Conservation (phyloP, 1,140 invertebrate genomes). For the Sitobion miscanthi region DNA sequence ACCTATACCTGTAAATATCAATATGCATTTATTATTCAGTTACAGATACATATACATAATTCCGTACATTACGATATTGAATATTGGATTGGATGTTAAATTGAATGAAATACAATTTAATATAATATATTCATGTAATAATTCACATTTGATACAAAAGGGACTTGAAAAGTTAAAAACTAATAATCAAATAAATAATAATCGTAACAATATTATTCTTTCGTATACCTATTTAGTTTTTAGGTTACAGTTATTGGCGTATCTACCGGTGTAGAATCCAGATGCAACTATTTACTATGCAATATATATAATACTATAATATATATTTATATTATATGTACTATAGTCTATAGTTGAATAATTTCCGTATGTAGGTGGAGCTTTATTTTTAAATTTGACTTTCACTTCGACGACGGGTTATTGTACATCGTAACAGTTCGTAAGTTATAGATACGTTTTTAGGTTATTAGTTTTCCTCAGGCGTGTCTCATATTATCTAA, state of each 20-base stretch:
- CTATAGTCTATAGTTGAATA: background rate
- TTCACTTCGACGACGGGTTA: background rate
- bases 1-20: background rate
- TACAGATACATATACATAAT: too few species aligned
- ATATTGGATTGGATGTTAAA: background rate
- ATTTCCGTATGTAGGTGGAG: conserved; percentile 13
- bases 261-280: background rate
- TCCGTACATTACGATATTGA: background rate
- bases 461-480: conserved; percentile 5
- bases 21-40: background rate
- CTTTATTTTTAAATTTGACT: background rate
- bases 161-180: background rate
- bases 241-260: background rate
- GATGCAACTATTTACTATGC: background rate
- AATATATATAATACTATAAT: background rate
- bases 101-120: background rate
- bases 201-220: background rate
- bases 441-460: background rate
- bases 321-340: background rate
- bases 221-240: background rate
- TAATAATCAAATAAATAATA: background rate
- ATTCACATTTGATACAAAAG: background rate
- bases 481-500: background rate
- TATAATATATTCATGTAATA: background rate
- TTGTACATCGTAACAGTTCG: background rate